Evolutionary conservation across 2,797 vertebrate species (phyloP), one percentile per base, ranked within the genome.

Genomic region (Danio albolineatus): DNA sequence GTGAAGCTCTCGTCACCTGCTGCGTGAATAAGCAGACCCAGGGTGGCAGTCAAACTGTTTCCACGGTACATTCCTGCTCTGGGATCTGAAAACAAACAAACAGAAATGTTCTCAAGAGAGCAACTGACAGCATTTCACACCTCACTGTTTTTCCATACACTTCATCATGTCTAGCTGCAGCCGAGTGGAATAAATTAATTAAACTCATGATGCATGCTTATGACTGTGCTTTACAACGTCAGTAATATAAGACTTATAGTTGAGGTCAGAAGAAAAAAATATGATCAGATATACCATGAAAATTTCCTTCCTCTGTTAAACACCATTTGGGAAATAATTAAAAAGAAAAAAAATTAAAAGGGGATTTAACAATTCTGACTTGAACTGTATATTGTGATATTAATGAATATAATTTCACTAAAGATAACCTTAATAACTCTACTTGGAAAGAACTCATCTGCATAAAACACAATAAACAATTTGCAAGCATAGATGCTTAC

Each of bases 11-110:
- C 54, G 44, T 64, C 91, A 94, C 91, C 92, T 92, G 91, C 93
- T 12, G 89, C 87, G 0, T 95, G 90, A 77, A 93, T 94, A 14
- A 91, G 88, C 69, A 93, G 89, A 19, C 89, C 93, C 61, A 93
- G 48, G 6, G 91, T 92, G 61, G 89, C 88, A 0, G 94, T 92
- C 46, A 93, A 81, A 62, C 90, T 91, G 7, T 65, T 81, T 5
- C 87, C 87, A 43, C 75, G 82, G 0, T 88, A 85, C 73, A 87
- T 76, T 61, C 82, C 79, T 0, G 79, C 84, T 0, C 74, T 81
- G 13, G 86, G 88, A n/a, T 82, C 95, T 95, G 87, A 76, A 88
- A 85, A n/a, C 12, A 87, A 19, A 61, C 21, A 16, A 4, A 54
- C 49, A 21, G 13, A 80, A 5, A 36, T 5, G n/a, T 54, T 17